Evolutionary conservation across 2,797 vertebrate genomes (phyloP), one percentile per base, ranked within the genome.

Genomic region (Mastacembelus armatus): DNA sequence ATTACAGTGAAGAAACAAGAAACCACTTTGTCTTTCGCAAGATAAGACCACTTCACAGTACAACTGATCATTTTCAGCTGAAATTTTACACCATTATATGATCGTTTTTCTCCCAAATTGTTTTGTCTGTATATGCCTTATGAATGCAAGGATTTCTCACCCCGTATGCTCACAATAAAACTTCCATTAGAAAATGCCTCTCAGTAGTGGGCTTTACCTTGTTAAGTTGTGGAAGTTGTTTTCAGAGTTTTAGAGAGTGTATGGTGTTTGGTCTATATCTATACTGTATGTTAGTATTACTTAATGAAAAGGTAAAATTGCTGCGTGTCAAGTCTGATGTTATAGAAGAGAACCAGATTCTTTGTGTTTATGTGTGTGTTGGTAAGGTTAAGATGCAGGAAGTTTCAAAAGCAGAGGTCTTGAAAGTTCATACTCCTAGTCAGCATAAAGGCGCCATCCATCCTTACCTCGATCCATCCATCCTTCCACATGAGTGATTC

Each of bases 371-470:
- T 50, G 5, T 29, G 33, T 24, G 21, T 38, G 44, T 14, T 39
- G 59, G 21, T 45, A 9, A 68, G 54, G 70, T 80, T 84, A 73
- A 86, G 71, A 87, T 83, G 71, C 70, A 77, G 62, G 62, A 71
- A 64, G 64, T 74, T 66, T 86, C 52, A 68, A 64, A 74, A 75
- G 57, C 48, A 3, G 57, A 81, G 80, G 81, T 84, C 70, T 70
- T 66, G 2, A 78, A 67, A 78, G 81, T 81, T 80, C 80, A 77
- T 55, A 70, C 35, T 73, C 69, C 74, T 79, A 81, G 78, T 86
- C 83, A 88, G 81, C 83, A 81, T 72, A 85, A 81, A 78, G 74
- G 71, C 76, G 65, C 74, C 74, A 75, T 72, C 70, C 85, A 45
- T 72, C 82, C 78, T 74, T 80, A 21, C 77, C 29, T 51, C 61